These are phyloP conservation scores for Siphamia tubifer DNA, from an alignment of 2,113 vertebrate species.

Conservation along the genomic window DNA sequence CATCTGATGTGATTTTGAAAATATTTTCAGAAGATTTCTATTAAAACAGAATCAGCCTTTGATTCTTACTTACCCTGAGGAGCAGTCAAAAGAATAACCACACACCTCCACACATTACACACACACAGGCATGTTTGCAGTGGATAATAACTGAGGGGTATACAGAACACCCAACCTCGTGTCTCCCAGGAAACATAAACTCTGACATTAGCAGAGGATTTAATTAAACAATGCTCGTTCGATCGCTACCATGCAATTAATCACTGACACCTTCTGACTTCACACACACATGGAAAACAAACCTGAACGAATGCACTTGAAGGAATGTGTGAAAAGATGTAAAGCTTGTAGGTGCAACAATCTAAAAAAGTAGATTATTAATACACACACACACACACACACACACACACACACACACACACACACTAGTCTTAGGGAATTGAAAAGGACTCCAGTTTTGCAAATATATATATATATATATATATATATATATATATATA, in stretches of 20 bases:
- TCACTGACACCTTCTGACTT: conserved; percentile 45
- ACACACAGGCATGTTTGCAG: neutral
- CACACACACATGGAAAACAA: neutral
- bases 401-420: no score
- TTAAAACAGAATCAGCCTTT: conserved; percentile 9
- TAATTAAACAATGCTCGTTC: conserved; percentile 66
- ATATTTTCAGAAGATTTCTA: neutral
- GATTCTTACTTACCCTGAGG: conserved; percentile 22
- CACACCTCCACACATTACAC: neutral
- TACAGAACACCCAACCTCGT: conserved; percentile 21
- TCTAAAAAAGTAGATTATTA: neutral
- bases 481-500: no score
- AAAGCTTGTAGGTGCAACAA: neutral
- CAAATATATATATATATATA: no score
- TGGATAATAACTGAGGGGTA: conserved; percentile 22
- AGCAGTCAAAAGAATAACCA: conserved; percentile 12
- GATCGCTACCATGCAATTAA: conserved; percentile 54
- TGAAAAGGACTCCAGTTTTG: no score
- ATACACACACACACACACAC: neutral
- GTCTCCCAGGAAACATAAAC: conserved; percentile 53
- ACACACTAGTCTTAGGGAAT: no score
- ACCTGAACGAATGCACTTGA: neutral
- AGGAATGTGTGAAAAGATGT: neutral
- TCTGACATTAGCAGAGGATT: conserved; percentile 60
- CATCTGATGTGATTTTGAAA: neutral